A percentile compares a stretch with the other conserved stretches of the same genome.
Evolutionary conservation across 1,140 invertebrate species (phyloP).

Genomic region (Nomia melanderi): DNA sequence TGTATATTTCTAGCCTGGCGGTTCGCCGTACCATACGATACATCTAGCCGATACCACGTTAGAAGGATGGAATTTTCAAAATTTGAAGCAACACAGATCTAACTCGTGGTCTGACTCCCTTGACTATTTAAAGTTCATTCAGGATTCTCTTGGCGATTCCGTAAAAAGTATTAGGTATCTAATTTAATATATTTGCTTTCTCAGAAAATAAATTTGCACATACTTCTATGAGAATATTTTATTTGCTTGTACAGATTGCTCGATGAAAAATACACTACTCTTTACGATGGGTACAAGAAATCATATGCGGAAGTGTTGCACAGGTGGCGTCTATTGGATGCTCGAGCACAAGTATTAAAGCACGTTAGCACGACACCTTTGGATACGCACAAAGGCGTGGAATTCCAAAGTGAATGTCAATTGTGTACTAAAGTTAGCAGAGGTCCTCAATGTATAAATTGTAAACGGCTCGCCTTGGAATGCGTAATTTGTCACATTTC

Average conservation of each 20-base stretch:
- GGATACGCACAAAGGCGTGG: slow-evolving; percentile 86
- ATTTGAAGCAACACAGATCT: slow-evolving; percentile 88
- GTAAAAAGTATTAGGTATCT: slow-evolving; percentile 71
- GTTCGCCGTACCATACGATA: slow-evolving; percentile 95
- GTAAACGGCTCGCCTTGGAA: slow-evolving; percentile 86
- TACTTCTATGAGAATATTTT: background rate
- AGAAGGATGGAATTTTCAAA: slow-evolving; percentile 88
- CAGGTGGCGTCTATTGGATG: slow-evolving; percentile 90
- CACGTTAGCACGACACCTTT: slow-evolving; percentile 83
- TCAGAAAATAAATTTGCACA: background rate
- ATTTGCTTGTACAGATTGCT: slow-evolving; percentile 71
- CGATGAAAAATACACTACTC: slow-evolving; percentile 81
- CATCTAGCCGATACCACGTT: slow-evolving; percentile 90
- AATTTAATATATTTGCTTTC: background rate
- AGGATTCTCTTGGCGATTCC: slow-evolving; percentile 69
- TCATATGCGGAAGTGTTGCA: slow-evolving; percentile 95
- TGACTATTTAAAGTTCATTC: slow-evolving; percentile 84
- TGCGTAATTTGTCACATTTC: slow-evolving; percentile 93
- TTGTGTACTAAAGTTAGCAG: slow-evolving; percentile 84
- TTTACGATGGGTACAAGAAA: slow-evolving; percentile 93
- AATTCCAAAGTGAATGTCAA: slow-evolving; percentile 89
- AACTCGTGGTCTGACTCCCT: slow-evolving; percentile 94
- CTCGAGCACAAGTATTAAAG: slow-evolving; percentile 91
- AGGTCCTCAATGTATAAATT: slow-evolving; percentile 85
- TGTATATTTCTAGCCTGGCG: slow-evolving; percentile 83